Base-by-base conservation (phyloP, 2,797 vertebrate species). In the Malurus splendens region DNA sequence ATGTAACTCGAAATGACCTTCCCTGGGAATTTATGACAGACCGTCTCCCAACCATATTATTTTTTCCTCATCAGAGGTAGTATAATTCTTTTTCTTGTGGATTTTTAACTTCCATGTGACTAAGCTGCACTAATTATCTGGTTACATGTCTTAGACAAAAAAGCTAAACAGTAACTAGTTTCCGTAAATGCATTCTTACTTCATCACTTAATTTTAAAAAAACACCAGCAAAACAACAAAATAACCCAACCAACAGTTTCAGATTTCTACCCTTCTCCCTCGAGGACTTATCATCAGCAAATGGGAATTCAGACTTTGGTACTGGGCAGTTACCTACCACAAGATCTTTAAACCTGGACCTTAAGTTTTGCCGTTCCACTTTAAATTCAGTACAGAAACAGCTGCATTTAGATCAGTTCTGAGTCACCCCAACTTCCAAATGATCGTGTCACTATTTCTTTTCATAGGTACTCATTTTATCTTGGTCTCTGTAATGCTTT, bases 21-120 rank as follows among this genome's bases (percentile, higher is more conserved):
- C 99, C 99, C 9, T 99, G 99, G 99, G 99, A 99, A 96, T 99
- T 99, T 91, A 99, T 99, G 99, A 98, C 99, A 66, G 98, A 99
- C 79, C 98, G 88, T 28, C 97, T 99, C 82, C 99, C 99, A 55
- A 98, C 98, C 7, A 91, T 99, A 82, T 98, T 99, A 78, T 97
- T 99, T 93, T 99, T 99, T 80, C 99, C 99, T 80, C 97, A 97
- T 93, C 96, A 98, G 95, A 98, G 98, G 99, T 99, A 97, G 97
- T 66, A 33, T 74, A 74, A 20, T 54, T 86, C 10, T 80, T 86
- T 81, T 82, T 41, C 38, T 2, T 72, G 30, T 54, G 44, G 32
- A 47, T 74, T 85, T 87, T 65, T 54, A 48, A 70, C 45, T 59
- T 90, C 27, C 14, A 1, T 87, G 92, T 83, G 82, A 60, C 51